Conservation (phyloP, 1,140 invertebrate genomes). For the Platyscapa corneri region DNA sequence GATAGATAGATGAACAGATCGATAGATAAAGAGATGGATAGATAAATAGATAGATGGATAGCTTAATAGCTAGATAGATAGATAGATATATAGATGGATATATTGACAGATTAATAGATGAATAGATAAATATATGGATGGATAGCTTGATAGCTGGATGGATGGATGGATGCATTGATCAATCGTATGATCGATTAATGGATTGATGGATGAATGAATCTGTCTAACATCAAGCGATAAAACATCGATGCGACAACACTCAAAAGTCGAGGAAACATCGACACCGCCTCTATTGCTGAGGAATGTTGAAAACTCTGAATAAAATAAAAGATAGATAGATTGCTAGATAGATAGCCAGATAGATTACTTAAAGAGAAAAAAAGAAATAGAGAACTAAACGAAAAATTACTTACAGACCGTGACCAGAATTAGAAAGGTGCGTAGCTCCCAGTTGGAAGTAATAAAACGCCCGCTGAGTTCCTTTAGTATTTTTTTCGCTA, state of each 20-base stretch:
- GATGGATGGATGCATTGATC: not conserved
- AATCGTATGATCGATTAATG: too few relatives aligned
- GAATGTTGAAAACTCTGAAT: not conserved
- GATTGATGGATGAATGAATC: not conserved
- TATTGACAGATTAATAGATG: not conserved
- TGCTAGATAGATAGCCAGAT: not conserved
- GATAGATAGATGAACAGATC: not conserved
- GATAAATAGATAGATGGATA: not conserved
- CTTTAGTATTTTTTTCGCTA: slow-evolving; percentile 18
- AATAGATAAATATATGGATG: not conserved
- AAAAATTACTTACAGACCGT: slow-evolving; percentile 61
- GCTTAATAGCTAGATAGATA: not conserved
- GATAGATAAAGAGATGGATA: not conserved
- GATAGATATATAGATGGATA: too few relatives aligned
- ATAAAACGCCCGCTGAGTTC: slow-evolving; percentile 36
- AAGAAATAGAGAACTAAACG: slow-evolving; percentile 57
- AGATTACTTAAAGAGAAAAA: slow-evolving; percentile 15
- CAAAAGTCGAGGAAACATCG: not conserved
- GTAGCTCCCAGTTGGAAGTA: slow-evolving; percentile 1
- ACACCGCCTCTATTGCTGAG: not conserved
- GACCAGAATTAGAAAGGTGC: slow-evolving; percentile 57
- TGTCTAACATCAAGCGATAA: slow-evolving; percentile 60
- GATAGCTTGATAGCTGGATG: slow-evolving; percentile 18
- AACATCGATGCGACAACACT: slow-evolving; percentile 50
- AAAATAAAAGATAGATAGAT: not conserved